Conservation (phyloP, 2,797 vertebrate species). For the Novumbra hubbsi region DNA sequence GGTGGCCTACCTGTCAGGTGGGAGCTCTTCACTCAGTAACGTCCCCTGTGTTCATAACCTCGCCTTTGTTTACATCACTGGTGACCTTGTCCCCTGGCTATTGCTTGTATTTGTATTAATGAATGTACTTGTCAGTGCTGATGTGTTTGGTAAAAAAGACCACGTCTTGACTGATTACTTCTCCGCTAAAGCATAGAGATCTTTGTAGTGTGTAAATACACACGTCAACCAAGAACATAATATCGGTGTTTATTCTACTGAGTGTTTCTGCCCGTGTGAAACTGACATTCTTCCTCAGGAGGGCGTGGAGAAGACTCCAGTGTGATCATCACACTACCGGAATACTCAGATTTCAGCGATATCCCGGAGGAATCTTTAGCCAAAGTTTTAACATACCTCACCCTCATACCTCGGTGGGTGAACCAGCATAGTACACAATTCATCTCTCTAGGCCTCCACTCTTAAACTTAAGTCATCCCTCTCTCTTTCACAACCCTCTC, state of each 20-base stretch:
- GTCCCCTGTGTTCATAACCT: not conserved
- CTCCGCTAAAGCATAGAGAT: too few species aligned
- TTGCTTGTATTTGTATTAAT: too few species aligned
- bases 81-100: not conserved
- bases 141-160: too few species aligned
- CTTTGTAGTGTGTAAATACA: not conserved
- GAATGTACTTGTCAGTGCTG: too few species aligned
- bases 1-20: constrained; percentile 94
- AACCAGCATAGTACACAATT: not conserved
- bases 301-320: constrained; percentile 85
- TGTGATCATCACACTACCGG: constrained; percentile 96
- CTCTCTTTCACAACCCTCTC: not conserved
- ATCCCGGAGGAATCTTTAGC: constrained; percentile 84
- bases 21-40: constrained; percentile 46
- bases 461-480: not conserved
- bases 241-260: not conserved
- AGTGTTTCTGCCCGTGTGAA: not conserved
- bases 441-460: not conserved
- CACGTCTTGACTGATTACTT: too few species aligned
- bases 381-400: constrained; percentile 90
- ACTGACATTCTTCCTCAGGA: constrained; percentile 66
- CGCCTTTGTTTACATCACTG: not conserved
- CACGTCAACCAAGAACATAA: not conserved
- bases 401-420: constrained; percentile 85
- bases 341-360: constrained; percentile 86